Conservation (phyloP, 2,888 invertebrate species). For the Crematogaster levior region DNA sequence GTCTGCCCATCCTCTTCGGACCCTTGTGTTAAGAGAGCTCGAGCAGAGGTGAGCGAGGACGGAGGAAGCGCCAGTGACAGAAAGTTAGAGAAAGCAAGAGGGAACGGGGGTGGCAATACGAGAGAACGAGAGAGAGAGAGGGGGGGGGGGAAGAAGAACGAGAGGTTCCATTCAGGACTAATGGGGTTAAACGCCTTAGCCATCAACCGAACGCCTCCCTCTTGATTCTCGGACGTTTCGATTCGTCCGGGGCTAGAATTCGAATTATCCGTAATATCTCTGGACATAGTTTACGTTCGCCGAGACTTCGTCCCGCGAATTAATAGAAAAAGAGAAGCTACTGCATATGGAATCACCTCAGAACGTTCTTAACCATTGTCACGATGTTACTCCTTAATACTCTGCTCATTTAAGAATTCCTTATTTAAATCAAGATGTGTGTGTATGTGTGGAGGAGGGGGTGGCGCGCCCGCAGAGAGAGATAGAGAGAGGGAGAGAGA, state of each 20-base stretch:
- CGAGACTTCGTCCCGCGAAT: slow-evolving; percentile 32
- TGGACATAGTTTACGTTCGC: slow-evolving; percentile 38
- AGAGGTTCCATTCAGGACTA: slow-evolving; percentile 81
- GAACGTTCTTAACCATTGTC: not conserved
- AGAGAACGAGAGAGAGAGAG: slow-evolving; percentile 63
- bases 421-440: not conserved
- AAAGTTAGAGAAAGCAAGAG: slow-evolving; percentile 63
- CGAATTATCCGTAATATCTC: slow-evolving; percentile 52
- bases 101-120: slow-evolving; percentile 59
- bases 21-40: slow-evolving; percentile 73
- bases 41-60: slow-evolving; percentile 61
- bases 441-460: too few relatives aligned
- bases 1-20: slow-evolving; percentile 76
- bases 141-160: slow-evolving; percentile 62
- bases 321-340: slow-evolving; percentile 5
- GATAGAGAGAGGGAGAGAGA: not conserved
- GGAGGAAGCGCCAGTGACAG: slow-evolving; percentile 55
- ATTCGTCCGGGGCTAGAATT: slow-evolving; percentile 65
- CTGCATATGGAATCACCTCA: not conserved
- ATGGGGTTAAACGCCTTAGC: slow-evolving; percentile 85
- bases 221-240: slow-evolving; percentile 75
- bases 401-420: slow-evolving; percentile 1
- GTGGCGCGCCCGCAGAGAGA: too few relatives aligned
- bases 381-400: not conserved
- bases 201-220: slow-evolving; percentile 77